Base-by-base conservation (phyloP, 2,888 invertebrate species). In the Deilephila porcellus region DNA sequence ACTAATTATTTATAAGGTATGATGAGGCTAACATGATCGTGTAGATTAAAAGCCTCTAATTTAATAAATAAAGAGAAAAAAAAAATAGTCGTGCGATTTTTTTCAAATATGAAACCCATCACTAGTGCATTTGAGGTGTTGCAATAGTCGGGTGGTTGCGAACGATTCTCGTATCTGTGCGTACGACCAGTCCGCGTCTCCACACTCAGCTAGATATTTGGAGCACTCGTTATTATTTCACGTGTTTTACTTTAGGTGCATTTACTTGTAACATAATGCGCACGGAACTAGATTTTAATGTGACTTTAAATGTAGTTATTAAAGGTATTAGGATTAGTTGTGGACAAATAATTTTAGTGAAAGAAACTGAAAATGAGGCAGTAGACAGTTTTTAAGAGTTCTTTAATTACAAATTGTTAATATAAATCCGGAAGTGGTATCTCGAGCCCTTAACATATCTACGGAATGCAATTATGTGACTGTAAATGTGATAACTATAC, bases 61-160 rank as follows among this genome's bases (percentile, higher is more conserved):
- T n/a, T n/a, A n/a, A n/a, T n/a, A n/a, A n/a, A n/a, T 7, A 11
- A 52, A 17, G 14, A 7, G 3, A 4, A 4, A 17, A 17, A 53
- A 3, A 4, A 8, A 1, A 17, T 17, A 19, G 53, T 56, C 53
- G 1, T 19, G 25, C 25, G 67, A 52, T 29, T 17, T 45, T 67
- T 52, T 20, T 45, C 52, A 20, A 64, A n/a, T 3, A 64, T 11
- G n/a, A 37, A 63, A 45, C 37, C 19, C 64, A 67, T 67, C 67
- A 52, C 67, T 67, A 52, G 20, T 8, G n/a, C 37, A 37, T 4
- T 52, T 17, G 17, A 52, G 20, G 45, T 52, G 82, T 90, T 90
- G 85, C 89, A 84, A 86, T 84, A 89, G 80, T 77, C 80, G 80
- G 85, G 82, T 83, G 78, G 77, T 77, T 83, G 79, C 82, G 81